Conservation (phyloP, 2,888 invertebrate species). For the Drosophila nr. medialis region DNA sequence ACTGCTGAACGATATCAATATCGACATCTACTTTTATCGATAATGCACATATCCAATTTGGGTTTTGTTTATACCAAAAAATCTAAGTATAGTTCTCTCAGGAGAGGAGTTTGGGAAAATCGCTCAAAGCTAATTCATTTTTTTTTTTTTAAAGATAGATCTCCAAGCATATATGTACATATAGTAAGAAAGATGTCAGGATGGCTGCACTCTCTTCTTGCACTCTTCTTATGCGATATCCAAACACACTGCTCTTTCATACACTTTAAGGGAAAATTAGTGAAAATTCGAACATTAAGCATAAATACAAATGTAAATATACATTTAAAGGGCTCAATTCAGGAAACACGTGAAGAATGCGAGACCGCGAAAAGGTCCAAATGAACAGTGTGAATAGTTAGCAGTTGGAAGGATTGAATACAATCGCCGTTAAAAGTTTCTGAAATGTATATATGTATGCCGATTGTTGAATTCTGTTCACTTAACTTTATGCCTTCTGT, state of each 20-base stretch:
- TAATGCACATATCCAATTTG: background rate
- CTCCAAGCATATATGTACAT: no score
- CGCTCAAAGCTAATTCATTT: background rate
- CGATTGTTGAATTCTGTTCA: background rate
- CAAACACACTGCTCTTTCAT: background rate
- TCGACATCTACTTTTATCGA: background rate
- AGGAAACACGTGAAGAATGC: no score
- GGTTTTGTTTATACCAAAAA: background rate
- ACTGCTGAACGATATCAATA: background rate
- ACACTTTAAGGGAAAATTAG: background rate
- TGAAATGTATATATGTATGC: slow-evolving; percentile 11
- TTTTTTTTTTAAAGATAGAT: background rate
- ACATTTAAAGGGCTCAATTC: background rate
- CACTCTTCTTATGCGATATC: background rate
- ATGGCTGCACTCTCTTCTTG: background rate
- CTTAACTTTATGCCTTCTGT: background rate
- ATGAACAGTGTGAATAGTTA: background rate
- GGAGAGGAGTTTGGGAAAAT: background rate
- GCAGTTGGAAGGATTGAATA: slow-evolving; percentile 5
- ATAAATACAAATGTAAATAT: background rate
- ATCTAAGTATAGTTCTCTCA: background rate
- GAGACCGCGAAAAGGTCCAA: background rate
- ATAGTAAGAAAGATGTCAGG: background rate
- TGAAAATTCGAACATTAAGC: background rate
- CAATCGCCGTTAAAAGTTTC: slow-evolving; percentile 27